Conservation (phyloP, 2,113 vertebrate species). For the Gobiocypris rarus region DNA sequence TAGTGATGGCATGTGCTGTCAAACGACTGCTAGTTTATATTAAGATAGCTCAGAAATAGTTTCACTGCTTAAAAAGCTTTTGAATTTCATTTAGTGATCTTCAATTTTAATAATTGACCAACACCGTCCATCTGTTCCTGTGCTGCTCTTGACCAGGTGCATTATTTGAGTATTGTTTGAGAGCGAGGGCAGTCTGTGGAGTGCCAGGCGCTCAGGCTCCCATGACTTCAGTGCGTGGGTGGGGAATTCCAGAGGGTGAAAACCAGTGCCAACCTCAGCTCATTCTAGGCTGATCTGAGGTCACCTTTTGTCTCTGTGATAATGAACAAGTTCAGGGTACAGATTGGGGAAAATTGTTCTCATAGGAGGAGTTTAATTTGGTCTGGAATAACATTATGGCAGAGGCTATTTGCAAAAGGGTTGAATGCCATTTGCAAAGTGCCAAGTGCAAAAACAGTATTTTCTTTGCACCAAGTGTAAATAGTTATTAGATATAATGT, state of each 20-base stretch:
- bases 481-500: too few species aligned
- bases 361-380: background rate
- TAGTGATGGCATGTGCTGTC: conserved; percentile 58
- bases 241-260: conserved; percentile 55
- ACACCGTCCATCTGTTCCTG: background rate
- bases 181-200: conserved; percentile 48
- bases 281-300: conserved; percentile 11
- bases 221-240: conserved; percentile 57
- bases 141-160: conserved; percentile 55
- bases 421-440: too few species aligned
- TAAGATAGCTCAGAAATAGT: background rate
- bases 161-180: conserved; percentile 70
- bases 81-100: conserved; percentile 36
- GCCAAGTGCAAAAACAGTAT: too few species aligned
- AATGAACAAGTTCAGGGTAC: background rate
- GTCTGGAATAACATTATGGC: background rate
- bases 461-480: too few species aligned
- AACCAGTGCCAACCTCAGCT: conserved; percentile 51
- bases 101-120: conserved; percentile 22
- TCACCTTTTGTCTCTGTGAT: background rate
- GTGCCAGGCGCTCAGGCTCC: conserved; percentile 55
- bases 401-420: too few species aligned
- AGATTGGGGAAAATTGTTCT: background rate
- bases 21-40: conserved; percentile 4
- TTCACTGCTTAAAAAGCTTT: background rate